A percentile compares a stretch with the other conserved stretches of the same genome.
Conservation (phyloP, 2,113 vertebrate species). For the Scophthalmus maximus region DNA sequence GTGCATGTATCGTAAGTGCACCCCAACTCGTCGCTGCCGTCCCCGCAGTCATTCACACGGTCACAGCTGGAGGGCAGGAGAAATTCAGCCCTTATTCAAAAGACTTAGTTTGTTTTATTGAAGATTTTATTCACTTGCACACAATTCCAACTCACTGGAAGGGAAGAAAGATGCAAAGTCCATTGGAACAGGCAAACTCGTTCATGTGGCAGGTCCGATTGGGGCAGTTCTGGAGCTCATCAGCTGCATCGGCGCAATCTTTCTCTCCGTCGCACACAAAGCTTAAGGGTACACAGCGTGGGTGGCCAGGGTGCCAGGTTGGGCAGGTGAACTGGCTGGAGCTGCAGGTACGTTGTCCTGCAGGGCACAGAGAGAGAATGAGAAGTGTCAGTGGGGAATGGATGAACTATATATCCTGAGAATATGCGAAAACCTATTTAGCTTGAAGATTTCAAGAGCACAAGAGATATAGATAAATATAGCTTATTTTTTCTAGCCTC, state of each 20-base stretch:
- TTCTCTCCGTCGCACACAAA: conserved; percentile 91
- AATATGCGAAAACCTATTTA: no score
- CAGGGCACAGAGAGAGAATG: not conserved
- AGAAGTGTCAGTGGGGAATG: not conserved
- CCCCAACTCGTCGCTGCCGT: conserved; percentile 89
- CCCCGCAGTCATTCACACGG: conserved; percentile 80
- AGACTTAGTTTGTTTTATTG: not conserved
- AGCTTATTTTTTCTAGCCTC: no score
- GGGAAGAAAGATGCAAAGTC: conserved; percentile 69
- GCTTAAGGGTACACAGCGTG: conserved; percentile 85
- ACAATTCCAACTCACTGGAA: conserved; percentile 64
- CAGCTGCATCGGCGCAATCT: conserved; percentile 85
- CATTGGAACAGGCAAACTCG: conserved; percentile 78
- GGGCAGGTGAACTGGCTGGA: conserved; percentile 90
- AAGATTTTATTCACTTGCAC: not conserved
- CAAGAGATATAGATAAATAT: no score
- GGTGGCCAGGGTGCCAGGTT: conserved; percentile 81
- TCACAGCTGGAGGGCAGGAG: conserved; percentile 69
- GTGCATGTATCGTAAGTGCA: conserved; percentile 82
- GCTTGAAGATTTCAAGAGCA: no score
- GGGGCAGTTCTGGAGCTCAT: conserved; percentile 81
- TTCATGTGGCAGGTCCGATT: conserved; percentile 79
- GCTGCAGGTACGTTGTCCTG: conserved; percentile 85
- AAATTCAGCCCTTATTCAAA: not conserved
- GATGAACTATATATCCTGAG: no score